Evolutionary conservation across 2,888 invertebrate genomes (phyloP).

Genomic region (Tetheella fluctuosa): DNA sequence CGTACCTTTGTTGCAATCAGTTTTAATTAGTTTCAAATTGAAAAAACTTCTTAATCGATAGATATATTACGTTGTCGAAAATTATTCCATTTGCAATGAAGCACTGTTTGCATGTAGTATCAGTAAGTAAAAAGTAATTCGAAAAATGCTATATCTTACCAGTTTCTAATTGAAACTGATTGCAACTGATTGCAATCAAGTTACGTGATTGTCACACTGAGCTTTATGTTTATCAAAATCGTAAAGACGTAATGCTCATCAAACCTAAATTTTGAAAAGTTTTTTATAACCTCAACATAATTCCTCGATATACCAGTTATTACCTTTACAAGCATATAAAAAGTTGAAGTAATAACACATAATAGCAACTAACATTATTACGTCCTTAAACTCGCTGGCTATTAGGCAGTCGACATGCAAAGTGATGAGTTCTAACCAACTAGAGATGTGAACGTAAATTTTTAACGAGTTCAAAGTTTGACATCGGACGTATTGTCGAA

Average conservation of each 20-base stretch:
- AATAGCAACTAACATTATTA: constrained; percentile 8
- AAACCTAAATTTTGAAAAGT: constrained; percentile 3
- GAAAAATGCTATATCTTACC: no score
- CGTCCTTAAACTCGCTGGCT: constrained; percentile 13
- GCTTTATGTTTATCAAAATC: background rate
- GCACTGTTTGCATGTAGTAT: no score
- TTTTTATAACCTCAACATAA: constrained; percentile 10
- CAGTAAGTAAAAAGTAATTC: no score
- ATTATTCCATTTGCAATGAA: no score
- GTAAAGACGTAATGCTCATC: background rate
- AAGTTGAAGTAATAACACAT: constrained; percentile 22
- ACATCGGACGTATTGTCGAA: constrained; percentile 39
- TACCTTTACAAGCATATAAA: constrained; percentile 29
- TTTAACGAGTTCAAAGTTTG: constrained; percentile 62
- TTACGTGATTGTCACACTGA: background rate
- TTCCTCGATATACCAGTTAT: constrained; percentile 13
- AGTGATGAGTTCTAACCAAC: constrained; percentile 48
- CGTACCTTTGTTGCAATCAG: no score
- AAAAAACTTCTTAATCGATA: no score
- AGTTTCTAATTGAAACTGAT: no score
- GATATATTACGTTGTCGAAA: no score
- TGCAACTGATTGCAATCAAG: no score
- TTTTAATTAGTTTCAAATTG: no score
- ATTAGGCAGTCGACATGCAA: constrained; percentile 25
- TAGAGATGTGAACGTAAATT: constrained; percentile 48